Base-by-base conservation (phyloP, 2,797 vertebrate genomes). In the Danio aesculapii region DNA sequence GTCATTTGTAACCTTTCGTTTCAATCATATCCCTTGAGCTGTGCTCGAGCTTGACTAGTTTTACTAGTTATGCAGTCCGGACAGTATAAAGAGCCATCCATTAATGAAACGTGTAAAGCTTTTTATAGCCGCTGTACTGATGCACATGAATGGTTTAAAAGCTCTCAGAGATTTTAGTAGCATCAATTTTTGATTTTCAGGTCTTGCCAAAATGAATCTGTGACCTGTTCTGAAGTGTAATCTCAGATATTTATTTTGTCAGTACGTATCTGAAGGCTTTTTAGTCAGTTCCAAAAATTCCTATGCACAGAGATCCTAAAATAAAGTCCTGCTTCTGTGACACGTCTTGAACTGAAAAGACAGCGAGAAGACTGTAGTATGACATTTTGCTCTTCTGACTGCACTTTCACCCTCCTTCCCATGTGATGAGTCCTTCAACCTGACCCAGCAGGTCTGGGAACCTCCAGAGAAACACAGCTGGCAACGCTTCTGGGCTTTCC, bases 161-260 rank as follows among this genome's bases (percentile, higher is more conserved):
- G 47, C 58, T 63, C 19, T 79, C n/a, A 52, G 39, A 62, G 58
- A 53, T 63, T 79, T 79, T 71, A 46, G 17, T 63, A 53, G 59
- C 68, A 79, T 71, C n/a, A 79, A 62, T 79, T 62, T 79, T 79
- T 71, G 9, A 71, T 79, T 53, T 44, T 46, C 16, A 50, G 11
- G 11, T 69, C 16, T 41, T 19, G 30, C 8, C 30, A 52, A 41
- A 53, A 16, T 6, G 8, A 55, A 61, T 10, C 30, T 8, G 5
- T 59, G 44, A 63, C 47, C 68, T 59, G 8, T 79, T 41, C 3
- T 11, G 1, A 13, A 16, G 16, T 11, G 4, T 61, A 44, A 71
- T 79, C 46, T 52, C 6, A 4, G 55, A 8, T 12, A 2, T 55
- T 79, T 53, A 71, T 46, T 43, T 69, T 50, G 53, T 69, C 41